phyloP scores from a whole-genome alignment of 2,888 invertebrate genomes.

The Xestia rhomboidea region DNA sequence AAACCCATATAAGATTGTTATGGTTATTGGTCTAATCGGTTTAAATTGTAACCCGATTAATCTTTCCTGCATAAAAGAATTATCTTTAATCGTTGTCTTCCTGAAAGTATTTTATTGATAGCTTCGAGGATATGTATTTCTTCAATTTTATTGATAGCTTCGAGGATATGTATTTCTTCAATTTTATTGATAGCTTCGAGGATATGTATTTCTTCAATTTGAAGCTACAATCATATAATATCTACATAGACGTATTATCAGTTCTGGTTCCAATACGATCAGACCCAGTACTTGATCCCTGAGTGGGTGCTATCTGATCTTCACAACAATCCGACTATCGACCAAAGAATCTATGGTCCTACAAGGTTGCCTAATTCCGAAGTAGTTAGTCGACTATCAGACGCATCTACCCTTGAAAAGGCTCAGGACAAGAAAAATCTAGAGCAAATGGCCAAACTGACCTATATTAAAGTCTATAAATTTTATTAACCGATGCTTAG shows the following conservation, averaged over 20 bases:
- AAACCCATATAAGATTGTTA: not conserved
- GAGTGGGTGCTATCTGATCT: not conserved
- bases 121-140: not conserved
- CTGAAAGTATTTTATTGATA: not conserved
- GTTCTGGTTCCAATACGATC: not conserved
- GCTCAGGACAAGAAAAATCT: conserved; percentile 25
- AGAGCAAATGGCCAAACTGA: conserved; percentile 38
- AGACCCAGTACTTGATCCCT: not conserved
- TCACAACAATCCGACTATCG: not conserved
- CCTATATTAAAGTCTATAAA: conserved; percentile 52
- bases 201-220: not conserved
- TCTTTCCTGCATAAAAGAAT: not conserved
- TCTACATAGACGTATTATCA: not conserved
- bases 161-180: too few relatives aligned
- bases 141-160: too few relatives aligned
- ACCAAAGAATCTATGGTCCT: not conserved
- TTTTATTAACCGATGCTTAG: conserved; percentile 46
- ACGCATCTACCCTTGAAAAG: conserved; percentile 24
- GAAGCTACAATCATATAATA: not conserved
- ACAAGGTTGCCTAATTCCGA: not conserved
- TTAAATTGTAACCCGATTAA: not conserved
- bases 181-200: too few relatives aligned
- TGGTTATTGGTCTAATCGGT: not conserved
- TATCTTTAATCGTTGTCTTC: not conserved
- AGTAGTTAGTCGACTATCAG: conserved; percentile 17